phyloP scores from a whole-genome alignment of 2,888 invertebrate genomes.

The Drosophila ustulata region DNA sequence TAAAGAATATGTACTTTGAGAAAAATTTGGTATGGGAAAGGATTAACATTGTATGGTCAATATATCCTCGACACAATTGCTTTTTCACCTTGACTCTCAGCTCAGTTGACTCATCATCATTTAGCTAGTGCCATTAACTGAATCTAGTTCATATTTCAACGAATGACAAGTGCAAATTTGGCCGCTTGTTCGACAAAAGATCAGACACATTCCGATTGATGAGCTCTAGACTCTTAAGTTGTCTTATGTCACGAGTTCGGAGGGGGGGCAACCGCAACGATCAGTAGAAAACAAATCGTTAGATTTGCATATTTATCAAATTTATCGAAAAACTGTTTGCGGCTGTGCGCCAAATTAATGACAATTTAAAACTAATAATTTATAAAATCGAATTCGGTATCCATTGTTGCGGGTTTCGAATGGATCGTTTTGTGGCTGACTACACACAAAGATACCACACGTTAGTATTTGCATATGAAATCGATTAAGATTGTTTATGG shows the following conservation, averaged over 20 bases:
- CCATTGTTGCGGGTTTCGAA: slow-evolving; percentile 10
- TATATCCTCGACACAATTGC: no score
- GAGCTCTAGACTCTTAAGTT: background rate
- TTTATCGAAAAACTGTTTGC: slow-evolving; percentile 48
- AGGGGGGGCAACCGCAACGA: background rate
- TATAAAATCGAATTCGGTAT: slow-evolving; percentile 70
- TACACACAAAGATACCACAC: slow-evolving; percentile 3
- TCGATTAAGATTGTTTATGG: slow-evolving; percentile 72
- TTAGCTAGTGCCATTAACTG: slow-evolving; percentile 18
- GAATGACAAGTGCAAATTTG: slow-evolving; percentile 78
- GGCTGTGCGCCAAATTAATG: slow-evolving; percentile 72
- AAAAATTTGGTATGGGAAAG: no score
- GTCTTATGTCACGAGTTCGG: no score
- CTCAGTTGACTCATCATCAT: slow-evolving; percentile 15
- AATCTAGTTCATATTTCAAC: slow-evolving; percentile 61
- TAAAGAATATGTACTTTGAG: no score
- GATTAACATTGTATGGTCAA: no score
- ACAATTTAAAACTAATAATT: slow-evolving; percentile 78
- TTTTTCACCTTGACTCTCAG: background rate
- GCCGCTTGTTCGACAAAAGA: slow-evolving; percentile 74
- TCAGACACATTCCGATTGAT: slow-evolving; percentile 62
- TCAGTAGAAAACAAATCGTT: slow-evolving; percentile 63
- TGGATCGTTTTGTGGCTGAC: slow-evolving; percentile 19
- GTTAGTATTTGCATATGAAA: slow-evolving; percentile 54
- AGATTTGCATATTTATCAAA: slow-evolving; percentile 70